Conservation (phyloP, 2,113 vertebrate species). For the Scophthalmus maximus region DNA sequence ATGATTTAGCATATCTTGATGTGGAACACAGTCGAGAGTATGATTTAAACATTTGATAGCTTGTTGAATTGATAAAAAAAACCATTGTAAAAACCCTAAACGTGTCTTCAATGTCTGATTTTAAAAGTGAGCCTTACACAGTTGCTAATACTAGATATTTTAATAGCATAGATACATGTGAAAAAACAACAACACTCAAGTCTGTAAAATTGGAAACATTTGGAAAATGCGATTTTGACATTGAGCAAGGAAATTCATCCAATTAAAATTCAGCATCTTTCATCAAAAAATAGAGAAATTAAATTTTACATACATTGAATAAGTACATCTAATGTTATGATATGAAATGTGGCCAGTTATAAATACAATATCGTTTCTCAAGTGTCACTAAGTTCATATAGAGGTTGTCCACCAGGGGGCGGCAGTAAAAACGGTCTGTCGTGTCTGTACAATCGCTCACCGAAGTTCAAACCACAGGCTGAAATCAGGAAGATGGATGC, state of each 20-base stretch:
- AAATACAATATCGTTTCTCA: too few species aligned
- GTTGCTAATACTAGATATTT: too few species aligned
- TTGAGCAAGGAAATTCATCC: too few species aligned
- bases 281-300: too few species aligned
- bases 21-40: slow-evolving; percentile 53
- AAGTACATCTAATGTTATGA: too few species aligned
- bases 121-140: neutral
- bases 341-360: too few species aligned
- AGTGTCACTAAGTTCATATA: neutral
- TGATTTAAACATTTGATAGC: slow-evolving; percentile 65
- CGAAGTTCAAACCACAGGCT: neutral
- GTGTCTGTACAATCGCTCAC: neutral
- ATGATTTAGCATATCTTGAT: slow-evolving; percentile 61
- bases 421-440: neutral
- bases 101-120: neutral
- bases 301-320: too few species aligned
- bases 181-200: too few species aligned
- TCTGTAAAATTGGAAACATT: too few species aligned
- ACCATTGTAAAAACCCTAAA: neutral
- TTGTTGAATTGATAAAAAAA: slow-evolving; percentile 57
- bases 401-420: slow-evolving; percentile 35
- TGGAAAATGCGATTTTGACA: too few species aligned
- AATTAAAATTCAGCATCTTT: too few species aligned
- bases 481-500: neutral
- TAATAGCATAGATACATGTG: too few species aligned